These are phyloP conservation scores for Acrocera orbiculus DNA, from an alignment of 2,888 invertebrate species.

Conservation along the genomic window DNA sequence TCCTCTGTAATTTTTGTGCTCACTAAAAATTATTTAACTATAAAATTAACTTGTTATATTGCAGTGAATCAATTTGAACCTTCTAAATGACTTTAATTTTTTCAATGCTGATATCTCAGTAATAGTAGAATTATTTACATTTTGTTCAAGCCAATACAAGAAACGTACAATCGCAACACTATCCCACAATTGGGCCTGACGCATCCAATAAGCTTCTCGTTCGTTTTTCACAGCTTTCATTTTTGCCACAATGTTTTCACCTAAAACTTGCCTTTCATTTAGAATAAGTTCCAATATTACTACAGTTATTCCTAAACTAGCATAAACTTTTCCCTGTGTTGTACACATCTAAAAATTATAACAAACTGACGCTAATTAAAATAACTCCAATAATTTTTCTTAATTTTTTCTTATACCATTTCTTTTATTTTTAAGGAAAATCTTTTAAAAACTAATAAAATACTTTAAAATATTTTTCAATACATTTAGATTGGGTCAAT, in stretches of 20 bases:
- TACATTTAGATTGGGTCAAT: too few species aligned
- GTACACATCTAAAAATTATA: too few species aligned
- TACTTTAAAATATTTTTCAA: too few species aligned
- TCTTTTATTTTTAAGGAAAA: too few species aligned
- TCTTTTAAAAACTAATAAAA: too few species aligned
- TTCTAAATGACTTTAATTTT: slow-evolving; percentile 50
- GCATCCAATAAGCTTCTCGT: slow-evolving; percentile 59
- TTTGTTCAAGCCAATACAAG: slow-evolving; percentile 64
- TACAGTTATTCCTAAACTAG: too few species aligned
- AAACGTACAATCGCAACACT: slow-evolving; percentile 68
- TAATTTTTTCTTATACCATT: too few species aligned
- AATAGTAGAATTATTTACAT: slow-evolving; percentile 33
- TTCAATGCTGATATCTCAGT: slow-evolving; percentile 59
- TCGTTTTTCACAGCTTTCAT: slow-evolving; percentile 75
- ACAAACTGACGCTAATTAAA: too few species aligned
- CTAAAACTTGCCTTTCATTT: slow-evolving; percentile 24
- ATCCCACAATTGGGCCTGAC: slow-evolving; percentile 63
- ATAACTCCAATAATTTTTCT: too few species aligned
- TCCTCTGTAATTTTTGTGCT: slow-evolving; percentile 53
- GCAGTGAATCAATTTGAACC: slow-evolving; percentile 18
- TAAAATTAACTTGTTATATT: slow-evolving; percentile 2
- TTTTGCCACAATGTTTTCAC: slow-evolving; percentile 52
- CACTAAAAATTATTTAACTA: slow-evolving; percentile 27
- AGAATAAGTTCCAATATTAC: slow-evolving; percentile 27
- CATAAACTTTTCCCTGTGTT: too few species aligned